Evolutionary conservation across 1,140 invertebrate genomes (phyloP).

Genomic region (Piezodorus guildinii): DNA sequence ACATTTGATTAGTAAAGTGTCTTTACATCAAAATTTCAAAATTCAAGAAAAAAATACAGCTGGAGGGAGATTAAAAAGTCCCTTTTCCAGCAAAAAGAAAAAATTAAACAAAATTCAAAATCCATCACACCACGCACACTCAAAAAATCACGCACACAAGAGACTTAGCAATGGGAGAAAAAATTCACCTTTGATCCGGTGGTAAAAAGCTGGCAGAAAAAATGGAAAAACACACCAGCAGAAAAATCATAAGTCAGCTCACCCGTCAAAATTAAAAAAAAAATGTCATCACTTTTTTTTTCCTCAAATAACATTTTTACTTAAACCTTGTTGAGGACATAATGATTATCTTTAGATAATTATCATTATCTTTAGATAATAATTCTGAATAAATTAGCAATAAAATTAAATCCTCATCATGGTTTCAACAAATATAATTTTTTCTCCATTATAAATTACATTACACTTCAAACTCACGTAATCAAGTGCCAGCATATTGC

Average conservation of each 20-base stretch:
- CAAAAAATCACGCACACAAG: constrained; percentile 8
- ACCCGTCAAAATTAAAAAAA: constrained; percentile 10
- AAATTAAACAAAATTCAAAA: constrained; percentile 16
- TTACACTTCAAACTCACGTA: constrained; percentile 5
- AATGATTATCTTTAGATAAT: neutral
- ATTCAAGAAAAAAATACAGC: constrained; percentile 29
- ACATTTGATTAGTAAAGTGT: constrained; percentile 22
- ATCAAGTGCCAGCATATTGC: constrained; percentile 11
- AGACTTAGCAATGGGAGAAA: neutral
- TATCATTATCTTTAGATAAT: neutral
- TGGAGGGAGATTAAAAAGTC: neutral
- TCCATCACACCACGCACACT: constrained; percentile 15
- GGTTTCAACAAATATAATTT: constrained; percentile 1
- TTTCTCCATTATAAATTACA: neutral
- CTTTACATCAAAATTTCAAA: constrained; percentile 17
- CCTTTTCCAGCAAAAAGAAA: constrained; percentile 17
- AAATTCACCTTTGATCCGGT: constrained; percentile 4
- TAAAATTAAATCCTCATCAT: constrained; percentile 1
- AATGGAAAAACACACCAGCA: constrained; percentile 10
- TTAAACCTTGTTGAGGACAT: constrained; percentile 1
- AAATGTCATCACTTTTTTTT: neutral
- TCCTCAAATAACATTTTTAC: neutral
- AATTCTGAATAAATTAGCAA: neutral
- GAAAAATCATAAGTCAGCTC: constrained; percentile 16
- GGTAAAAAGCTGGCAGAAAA: constrained; percentile 8